Evolutionary conservation across 2,797 vertebrate genomes (phyloP).

Genomic region (Tenualosa ilisha): DNA sequence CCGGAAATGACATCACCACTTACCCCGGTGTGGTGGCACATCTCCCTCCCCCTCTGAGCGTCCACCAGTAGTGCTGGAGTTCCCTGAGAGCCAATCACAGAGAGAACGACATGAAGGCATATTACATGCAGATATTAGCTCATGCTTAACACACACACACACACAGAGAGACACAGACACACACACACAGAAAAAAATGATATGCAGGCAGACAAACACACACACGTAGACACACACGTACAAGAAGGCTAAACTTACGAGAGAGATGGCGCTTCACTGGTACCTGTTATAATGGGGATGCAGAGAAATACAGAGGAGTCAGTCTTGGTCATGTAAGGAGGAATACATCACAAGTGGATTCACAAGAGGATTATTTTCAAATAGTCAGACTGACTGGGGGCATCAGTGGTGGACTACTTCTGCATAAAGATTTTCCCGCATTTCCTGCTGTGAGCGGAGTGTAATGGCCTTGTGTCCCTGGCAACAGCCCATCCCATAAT

Average conservation of each 20-base stretch:
- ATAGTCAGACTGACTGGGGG: neutral
- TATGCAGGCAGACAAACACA: neutral
- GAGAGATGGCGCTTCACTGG: conserved; percentile 68
- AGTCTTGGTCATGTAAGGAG: neutral
- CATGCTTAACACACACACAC: neutral
- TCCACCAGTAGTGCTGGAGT: conserved; percentile 61
- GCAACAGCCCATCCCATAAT: neutral
- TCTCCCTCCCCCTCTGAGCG: conserved; percentile 67
- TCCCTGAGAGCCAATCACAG: conserved; percentile 60
- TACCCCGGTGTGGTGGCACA: conserved; percentile 63
- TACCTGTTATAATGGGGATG: conserved; percentile 52
- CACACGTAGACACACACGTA: neutral
- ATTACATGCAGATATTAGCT: too few species aligned
- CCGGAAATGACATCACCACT: conserved; percentile 34
- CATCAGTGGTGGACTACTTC: neutral
- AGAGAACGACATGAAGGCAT: neutral
- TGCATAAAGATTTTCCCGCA: neutral
- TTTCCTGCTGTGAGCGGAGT: neutral
- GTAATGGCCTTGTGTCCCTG: neutral
- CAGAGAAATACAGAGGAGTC: conserved; percentile 32
- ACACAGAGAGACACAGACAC: conserved; percentile 1
- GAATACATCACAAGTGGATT: too few species aligned
- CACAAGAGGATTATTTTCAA: neutral
- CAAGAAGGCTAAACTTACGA: conserved; percentile 65
- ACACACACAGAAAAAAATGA: neutral